phyloP scores from a whole-genome alignment of 2,888 invertebrate genomes.

The Protonemura montana region DNA sequence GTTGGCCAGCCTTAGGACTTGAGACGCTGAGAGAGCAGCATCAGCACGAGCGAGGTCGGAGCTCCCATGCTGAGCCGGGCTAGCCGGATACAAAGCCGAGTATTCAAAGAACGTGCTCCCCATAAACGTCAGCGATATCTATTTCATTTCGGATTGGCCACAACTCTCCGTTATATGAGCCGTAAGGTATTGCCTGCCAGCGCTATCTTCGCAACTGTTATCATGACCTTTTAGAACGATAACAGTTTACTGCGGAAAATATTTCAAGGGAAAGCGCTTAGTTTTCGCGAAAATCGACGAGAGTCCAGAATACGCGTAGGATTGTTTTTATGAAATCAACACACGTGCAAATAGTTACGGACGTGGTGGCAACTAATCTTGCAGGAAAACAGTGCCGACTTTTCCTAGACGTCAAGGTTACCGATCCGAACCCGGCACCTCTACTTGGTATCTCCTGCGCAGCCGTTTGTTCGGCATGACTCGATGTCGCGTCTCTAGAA shows the following conservation, averaged over 20 bases:
- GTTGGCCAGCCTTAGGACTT: neutral
- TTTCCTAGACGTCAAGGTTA: neutral
- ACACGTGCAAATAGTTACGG: neutral
- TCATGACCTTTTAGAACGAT: slow-evolving; percentile 4
- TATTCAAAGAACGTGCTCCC: neutral
- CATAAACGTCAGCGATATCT: slow-evolving; percentile 28
- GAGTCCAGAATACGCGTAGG: neutral
- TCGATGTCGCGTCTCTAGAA: neutral
- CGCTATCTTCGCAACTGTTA: neutral
- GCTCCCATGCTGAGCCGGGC: neutral
- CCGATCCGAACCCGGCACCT: neutral
- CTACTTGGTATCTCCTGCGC: neutral
- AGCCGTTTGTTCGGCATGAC: neutral
- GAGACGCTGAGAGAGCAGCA: neutral
- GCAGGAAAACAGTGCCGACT: neutral
- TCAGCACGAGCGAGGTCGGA: neutral
- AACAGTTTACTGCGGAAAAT: slow-evolving; percentile 7
- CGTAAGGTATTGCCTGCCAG: neutral
- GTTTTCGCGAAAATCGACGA: neutral
- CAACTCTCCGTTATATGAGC: slow-evolving; percentile 14
- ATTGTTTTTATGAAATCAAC: neutral
- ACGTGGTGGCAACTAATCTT: neutral
- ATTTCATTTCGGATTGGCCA: slow-evolving; percentile 29
- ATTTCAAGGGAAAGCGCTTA: neutral
- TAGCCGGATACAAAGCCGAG: slow-evolving; percentile 2